These are phyloP conservation scores for Malurus cyaneus DNA, from an alignment of 2,113 vertebrate genomes.

Conservation along the genomic window DNA sequence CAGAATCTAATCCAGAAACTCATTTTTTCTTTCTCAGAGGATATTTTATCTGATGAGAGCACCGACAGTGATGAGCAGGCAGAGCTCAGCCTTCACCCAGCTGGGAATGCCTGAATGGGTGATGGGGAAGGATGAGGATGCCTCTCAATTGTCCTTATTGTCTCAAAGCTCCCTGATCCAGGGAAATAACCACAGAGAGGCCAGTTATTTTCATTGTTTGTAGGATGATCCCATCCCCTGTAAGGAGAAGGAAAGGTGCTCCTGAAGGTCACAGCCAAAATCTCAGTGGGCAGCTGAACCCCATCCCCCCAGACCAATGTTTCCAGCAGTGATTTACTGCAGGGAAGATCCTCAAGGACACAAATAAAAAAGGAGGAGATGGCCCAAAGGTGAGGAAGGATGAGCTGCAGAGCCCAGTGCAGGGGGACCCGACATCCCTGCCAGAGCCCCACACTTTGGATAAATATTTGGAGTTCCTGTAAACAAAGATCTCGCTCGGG, in stretches of 20 bases:
- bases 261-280: neutral
- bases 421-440: neutral
- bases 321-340: constrained; percentile 3
- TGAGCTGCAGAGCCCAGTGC: neutral
- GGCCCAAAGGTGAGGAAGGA: neutral
- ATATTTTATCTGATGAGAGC: neutral
- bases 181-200: accelerated
- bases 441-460: neutral
- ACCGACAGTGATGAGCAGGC: neutral
- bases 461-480: constrained; percentile 59
- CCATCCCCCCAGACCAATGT: neutral
- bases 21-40: neutral
- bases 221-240: neutral
- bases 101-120: neutral
- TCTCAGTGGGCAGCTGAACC: neutral
- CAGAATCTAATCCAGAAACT: constrained; percentile 18
- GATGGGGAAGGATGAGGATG: neutral
- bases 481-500: neutral
- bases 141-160: neutral
- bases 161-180: neutral
- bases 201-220: neutral
- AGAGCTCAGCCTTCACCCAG: neutral
- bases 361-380: constrained; percentile 12
- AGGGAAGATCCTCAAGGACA: neutral
- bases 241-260: neutral